Evolutionary conservation across 2,888 invertebrate species (phyloP), one percentile per base, ranked within the genome.

Genomic region (Agrochola macilenta): DNA sequence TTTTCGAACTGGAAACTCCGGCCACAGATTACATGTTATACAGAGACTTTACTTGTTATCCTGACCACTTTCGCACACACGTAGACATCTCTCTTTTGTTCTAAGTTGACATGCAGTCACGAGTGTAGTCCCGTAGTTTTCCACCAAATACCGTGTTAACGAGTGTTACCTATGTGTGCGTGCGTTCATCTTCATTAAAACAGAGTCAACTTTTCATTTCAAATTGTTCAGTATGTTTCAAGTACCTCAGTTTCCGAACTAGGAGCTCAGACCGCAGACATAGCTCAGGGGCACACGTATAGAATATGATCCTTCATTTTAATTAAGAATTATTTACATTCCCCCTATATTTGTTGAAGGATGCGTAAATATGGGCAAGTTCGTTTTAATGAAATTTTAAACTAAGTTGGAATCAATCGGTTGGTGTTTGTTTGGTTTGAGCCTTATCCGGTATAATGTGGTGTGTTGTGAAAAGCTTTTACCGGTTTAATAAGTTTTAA

Each of bases 311-410:
- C 79, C 88, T 82, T 71, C 81, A 78, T 85, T 90, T 90, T 90
- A 90, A 90, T 90, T 90, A 89, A 88, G 85, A 83, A 82, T 86
- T 90, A 90, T 88, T 85, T 88, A 86, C 90, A 85, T 86, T 79
- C 70, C 43, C 84, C 74, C 61, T 76, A 75, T 87, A 87, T 90
- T 89, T 87, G 85, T 72, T 69, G 69, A 81, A 68, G 76, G 78
- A 86, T 78, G 79, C 73, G 86, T 86, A 89, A 83, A 85, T 87
- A 90, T 85, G 78, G 76, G 71, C 73, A 86, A 88, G 82, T 87
- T 87, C 71, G 73, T 72, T 84, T 83, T 84, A 89, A 90, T 87
- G 83, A 88, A 89, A 89, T 90, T 87, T 86, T 78, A 85, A 74
- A 78, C 73, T 78, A 69, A 82, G 66, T 84, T 82, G 73, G 68